Evolutionary conservation across 2,888 invertebrate species (phyloP).

Genomic region (Falcaria lacertinaria): DNA sequence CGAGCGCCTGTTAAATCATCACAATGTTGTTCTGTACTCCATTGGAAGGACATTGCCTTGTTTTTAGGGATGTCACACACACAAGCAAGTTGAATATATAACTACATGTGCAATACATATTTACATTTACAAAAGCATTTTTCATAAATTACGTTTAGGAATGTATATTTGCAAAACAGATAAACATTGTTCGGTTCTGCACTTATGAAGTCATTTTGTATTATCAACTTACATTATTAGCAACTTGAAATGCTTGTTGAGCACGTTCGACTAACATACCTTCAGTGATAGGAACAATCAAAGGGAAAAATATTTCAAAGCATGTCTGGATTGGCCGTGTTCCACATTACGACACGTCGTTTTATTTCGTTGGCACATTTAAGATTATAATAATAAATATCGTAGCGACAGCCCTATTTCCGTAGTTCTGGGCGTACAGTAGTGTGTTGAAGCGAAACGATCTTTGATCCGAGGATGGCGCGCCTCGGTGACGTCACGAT

Average conservation of each 20-base stretch:
- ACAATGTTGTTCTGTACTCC: slow-evolving; percentile 53
- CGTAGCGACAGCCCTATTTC: slow-evolving; percentile 34
- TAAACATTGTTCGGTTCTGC: not conserved
- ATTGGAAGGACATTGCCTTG: slow-evolving; percentile 61
- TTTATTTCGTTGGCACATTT: slow-evolving; percentile 3
- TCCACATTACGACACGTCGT: slow-evolving; percentile 4
- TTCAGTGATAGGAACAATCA: not conserved
- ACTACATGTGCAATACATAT: not conserved
- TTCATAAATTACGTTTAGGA: not conserved
- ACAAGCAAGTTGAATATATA: not conserved
- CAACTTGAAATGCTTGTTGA: not conserved
- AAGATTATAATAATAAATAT: slow-evolving; percentile 5
- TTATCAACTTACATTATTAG: not conserved
- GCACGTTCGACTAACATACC: not conserved
- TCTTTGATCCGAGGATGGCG: slow-evolving; percentile 57
- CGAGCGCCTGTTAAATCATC: slow-evolving; percentile 63
- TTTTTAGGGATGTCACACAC: not conserved
- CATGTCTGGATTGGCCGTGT: slow-evolving; percentile 1
- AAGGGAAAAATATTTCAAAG: slow-evolving; percentile 1
- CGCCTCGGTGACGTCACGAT: slow-evolving; percentile 60
- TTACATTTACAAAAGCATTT: not conserved
- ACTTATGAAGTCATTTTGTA: not conserved
- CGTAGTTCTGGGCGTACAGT: slow-evolving; percentile 30
- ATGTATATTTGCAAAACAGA: not conserved
- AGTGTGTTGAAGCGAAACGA: slow-evolving; percentile 50